Evolutionary conservation across 2,113 vertebrate genomes (phyloP), one percentile per base, ranked within the genome.

Genomic region (Pelobates fuscus): DNA sequence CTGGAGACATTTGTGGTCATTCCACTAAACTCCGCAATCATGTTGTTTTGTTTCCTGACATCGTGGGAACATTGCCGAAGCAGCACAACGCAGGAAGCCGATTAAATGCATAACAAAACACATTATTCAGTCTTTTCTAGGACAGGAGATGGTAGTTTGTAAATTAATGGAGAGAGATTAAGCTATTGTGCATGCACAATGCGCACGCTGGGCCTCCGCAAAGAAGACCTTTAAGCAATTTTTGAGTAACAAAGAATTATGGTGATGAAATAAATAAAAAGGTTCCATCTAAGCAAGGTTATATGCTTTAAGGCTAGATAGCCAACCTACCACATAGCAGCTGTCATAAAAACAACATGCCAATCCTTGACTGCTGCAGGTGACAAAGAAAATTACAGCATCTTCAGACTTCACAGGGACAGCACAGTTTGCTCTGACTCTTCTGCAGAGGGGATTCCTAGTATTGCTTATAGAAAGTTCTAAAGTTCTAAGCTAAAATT

Each of bases 1-100:
- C 21, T 6, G 52, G 2, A 55, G 52, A 3, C 20, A 55, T 55
- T 8, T 55, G 52, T 55, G 52, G 6, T 4, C n/a, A 23, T 70
- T 30, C 20, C 44, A 6, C 10, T 37, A 18, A 29, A 72, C 58
- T 4, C 43, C 15, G 44, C 46, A 32, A 27, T 64, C 44, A 63
- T 24, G 25, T 49, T 71, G 59, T 72, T 63, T 54, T 17, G 41
- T 63, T 71, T 71, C 58, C 69, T 62, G 57, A n/a, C 49, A 57
- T 70, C 54, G 29, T 58, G 55, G 21, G 37, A 37, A 70, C 55
- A 25, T 41, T 43, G 23, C 29, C 25, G 30, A 18, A 18, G 15
- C n/a, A 37, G 32, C 29, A 58, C 54, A 41, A 59, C 44, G 25
- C 57, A 49, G 37, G 23, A 54, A 57, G 41, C 7, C 18, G 5